Percentiles rank a stretch among this genome's conserved stretches.
phyloP scores from a whole-genome alignment of 2,797 vertebrate genomes.

The Xenops minutus region DNA sequence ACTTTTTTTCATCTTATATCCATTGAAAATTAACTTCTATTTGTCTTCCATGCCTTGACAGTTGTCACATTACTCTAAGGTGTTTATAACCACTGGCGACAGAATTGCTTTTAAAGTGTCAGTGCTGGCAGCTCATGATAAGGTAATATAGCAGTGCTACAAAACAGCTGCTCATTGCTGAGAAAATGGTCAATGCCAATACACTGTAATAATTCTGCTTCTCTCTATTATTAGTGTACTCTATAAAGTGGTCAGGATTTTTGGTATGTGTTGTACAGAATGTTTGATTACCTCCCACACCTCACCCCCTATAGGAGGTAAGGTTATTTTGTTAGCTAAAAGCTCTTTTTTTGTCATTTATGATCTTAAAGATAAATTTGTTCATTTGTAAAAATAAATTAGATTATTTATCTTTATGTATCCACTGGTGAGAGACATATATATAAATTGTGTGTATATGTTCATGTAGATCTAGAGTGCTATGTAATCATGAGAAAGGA shows the following conservation, averaged over 20 bases:
- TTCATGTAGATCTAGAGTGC: neutral
- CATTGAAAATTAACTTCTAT: neutral
- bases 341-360: neutral
- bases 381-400: neutral
- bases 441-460: neutral
- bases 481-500: neutral
- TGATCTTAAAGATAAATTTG: neutral
- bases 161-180: neutral
- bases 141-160: neutral
- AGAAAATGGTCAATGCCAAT: neutral
- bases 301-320: neutral
- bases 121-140: neutral
- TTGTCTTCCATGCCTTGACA: neutral
- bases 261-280: neutral
- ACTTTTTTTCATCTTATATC: neutral
- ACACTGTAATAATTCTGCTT: neutral
- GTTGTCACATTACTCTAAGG: neutral
- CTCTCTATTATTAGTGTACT: neutral
- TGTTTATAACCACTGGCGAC: neutral
- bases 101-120: constrained; percentile 30
- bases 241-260: neutral
- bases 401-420: neutral
- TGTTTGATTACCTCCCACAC: neutral
- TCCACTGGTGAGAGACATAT: neutral
- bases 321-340: neutral